phyloP scores from a whole-genome alignment of 37 sponge, comb jelly and placozoan genomes.

The Eunapius fragilis region DNA sequence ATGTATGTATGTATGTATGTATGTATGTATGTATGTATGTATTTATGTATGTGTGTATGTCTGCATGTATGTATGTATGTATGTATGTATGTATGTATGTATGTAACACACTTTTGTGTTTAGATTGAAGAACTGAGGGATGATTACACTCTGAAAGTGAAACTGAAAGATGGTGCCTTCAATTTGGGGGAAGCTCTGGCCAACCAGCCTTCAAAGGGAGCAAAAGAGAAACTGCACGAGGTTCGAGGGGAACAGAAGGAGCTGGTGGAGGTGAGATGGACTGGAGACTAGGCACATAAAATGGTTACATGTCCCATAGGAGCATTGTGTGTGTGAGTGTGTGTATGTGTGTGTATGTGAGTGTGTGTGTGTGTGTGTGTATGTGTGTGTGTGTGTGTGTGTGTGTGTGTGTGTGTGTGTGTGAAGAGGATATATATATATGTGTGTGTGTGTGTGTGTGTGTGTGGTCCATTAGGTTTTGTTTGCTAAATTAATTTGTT shows the following conservation, averaged over 20 bases:
- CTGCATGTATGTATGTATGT: not conserved
- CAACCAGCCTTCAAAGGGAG: slow-evolving; percentile 47
- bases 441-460: too few species aligned
- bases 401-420: too few species aligned
- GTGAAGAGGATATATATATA: too few species aligned
- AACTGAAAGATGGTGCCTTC: slow-evolving; percentile 74
- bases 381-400: too few species aligned
- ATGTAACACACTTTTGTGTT: not conserved
- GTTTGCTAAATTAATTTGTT: too few species aligned
- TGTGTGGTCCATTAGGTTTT: too few species aligned
- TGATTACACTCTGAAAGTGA: slow-evolving; percentile 68
- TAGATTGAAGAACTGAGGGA: slow-evolving; percentile 79
- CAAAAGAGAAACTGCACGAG: slow-evolving; percentile 67
- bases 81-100: not conserved
- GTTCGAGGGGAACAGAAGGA: slow-evolving; percentile 73
- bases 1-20: too few species aligned
- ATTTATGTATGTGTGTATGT: not conserved
- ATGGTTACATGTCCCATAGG: too few species aligned
- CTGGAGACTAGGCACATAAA: too few species aligned
- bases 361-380: too few species aligned
- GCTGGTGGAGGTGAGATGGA: slow-evolving; percentile 45
- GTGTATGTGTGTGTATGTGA: too few species aligned
- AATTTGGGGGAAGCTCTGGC: slow-evolving; percentile 72
- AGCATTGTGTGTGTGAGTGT: too few species aligned
- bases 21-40: not conserved